Conservation (phyloP, 2,797 vertebrate genomes). For the Crenichthys baileyi region DNA sequence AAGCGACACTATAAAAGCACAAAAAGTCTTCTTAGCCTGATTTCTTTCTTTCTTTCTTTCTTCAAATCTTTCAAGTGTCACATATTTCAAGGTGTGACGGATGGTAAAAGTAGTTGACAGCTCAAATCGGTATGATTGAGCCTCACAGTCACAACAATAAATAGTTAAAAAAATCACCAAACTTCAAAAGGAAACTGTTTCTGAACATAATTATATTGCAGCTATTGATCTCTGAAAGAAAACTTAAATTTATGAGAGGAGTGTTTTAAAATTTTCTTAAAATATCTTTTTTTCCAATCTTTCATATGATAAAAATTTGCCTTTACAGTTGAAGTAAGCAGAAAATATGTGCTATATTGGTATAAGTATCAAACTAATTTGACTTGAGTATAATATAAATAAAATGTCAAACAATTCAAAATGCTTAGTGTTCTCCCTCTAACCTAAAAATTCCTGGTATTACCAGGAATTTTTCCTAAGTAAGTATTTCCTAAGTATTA, state of each 20-base stretch:
- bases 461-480: too few relatives aligned
- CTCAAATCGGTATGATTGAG: neutral
- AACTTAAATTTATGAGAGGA: too few relatives aligned
- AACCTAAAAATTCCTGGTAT: too few relatives aligned
- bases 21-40: neutral
- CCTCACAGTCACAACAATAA: neutral
- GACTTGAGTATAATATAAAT: neutral
- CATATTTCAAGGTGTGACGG: neutral
- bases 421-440: neutral
- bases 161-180: neutral
- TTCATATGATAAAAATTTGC: too few relatives aligned
- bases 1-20: conserved; percentile 11
- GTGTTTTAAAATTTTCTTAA: too few relatives aligned
- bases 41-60: conserved; percentile 19
- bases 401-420: neutral
- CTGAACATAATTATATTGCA: neutral
- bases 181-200: neutral
- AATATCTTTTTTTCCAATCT: too few relatives aligned
- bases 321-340: neutral
- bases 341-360: neutral
- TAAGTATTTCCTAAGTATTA: too few relatives aligned
- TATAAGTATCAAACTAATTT: neutral
- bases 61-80: neutral
- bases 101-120: neutral
- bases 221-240: too few relatives aligned